Evolutionary conservation across 2,113 vertebrate genomes (phyloP).

Genomic region (Antigone vipio): DNA sequence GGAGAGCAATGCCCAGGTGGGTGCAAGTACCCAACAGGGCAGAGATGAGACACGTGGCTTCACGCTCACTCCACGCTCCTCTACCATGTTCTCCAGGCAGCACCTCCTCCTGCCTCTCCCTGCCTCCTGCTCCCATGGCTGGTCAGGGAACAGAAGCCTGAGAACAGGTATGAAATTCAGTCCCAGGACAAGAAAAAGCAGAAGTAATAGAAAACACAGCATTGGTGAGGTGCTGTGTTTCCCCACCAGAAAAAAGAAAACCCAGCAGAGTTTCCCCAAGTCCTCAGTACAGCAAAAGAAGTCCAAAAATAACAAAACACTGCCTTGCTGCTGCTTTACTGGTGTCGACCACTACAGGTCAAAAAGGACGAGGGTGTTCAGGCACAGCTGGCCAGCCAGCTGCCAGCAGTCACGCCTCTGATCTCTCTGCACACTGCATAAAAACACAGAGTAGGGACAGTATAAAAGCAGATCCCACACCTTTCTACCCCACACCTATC

Average conservation of each 20-base stretch:
- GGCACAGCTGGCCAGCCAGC: not conserved
- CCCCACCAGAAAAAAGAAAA: not conserved
- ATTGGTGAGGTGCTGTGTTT: not conserved
- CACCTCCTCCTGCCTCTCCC: not conserved
- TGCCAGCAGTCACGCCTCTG: not conserved
- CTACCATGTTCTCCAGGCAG: not conserved
- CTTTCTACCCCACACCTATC: not conserved
- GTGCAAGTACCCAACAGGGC: not conserved
- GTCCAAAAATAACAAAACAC: not conserved
- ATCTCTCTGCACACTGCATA: not conserved
- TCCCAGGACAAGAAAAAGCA: not conserved
- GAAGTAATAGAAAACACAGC: not conserved
- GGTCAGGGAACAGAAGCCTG: not conserved
- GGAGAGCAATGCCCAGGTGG: not conserved
- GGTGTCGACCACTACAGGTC: not conserved
- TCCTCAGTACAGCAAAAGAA: not conserved
- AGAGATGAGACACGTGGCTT: not conserved
- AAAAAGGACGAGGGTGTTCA: not conserved
- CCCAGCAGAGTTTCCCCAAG: not conserved
- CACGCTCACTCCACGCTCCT: not conserved
- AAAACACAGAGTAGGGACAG: accelerated
- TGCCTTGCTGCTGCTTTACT: not conserved
- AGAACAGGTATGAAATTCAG: not conserved
- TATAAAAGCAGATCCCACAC: not conserved
- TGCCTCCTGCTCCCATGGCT: not conserved